phyloP scores from a whole-genome alignment of 2,797 vertebrate genomes.

The Sebastes aleutianus region DNA sequence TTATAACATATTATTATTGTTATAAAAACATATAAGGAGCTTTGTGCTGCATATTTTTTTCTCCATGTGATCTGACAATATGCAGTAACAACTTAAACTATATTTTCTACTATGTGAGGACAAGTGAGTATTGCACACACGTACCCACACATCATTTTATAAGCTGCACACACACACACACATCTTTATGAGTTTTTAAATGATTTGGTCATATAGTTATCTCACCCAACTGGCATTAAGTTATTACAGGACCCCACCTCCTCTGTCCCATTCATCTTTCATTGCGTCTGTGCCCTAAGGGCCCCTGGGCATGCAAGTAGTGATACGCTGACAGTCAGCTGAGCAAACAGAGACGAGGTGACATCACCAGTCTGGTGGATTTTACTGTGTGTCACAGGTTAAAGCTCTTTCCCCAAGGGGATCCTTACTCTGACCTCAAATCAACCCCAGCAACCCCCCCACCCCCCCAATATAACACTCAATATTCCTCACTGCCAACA shows the following conservation, averaged over 20 bases:
- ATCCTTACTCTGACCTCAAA: background rate
- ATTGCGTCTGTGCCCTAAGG: slow-evolving; percentile 4
- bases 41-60: background rate
- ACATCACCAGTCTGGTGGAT: slow-evolving; percentile 39
- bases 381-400: slow-evolving; percentile 11
- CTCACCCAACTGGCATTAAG: background rate
- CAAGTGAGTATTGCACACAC: background rate
- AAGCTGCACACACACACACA: background rate
- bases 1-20: background rate
- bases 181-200: slow-evolving; percentile 2
- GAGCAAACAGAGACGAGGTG: slow-evolving; percentile 61
- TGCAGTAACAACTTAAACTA: background rate
- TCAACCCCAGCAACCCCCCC: background rate
- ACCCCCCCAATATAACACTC: background rate
- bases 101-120: background rate
- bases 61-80: background rate
- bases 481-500: background rate
- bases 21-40: background rate
- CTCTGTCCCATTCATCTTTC: slow-evolving; percentile 27
- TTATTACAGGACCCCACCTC: slow-evolving; percentile 1
- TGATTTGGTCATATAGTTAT: slow-evolving; percentile 3
- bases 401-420: slow-evolving; percentile 5
- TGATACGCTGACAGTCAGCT: slow-evolving; percentile 52
- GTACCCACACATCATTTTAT: background rate
- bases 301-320: background rate